A percentile compares a stretch with the other conserved stretches of the same genome.
These are phyloP conservation scores for Hypsopygia costalis DNA, from an alignment of 2,888 invertebrate species.

Conservation along the genomic window DNA sequence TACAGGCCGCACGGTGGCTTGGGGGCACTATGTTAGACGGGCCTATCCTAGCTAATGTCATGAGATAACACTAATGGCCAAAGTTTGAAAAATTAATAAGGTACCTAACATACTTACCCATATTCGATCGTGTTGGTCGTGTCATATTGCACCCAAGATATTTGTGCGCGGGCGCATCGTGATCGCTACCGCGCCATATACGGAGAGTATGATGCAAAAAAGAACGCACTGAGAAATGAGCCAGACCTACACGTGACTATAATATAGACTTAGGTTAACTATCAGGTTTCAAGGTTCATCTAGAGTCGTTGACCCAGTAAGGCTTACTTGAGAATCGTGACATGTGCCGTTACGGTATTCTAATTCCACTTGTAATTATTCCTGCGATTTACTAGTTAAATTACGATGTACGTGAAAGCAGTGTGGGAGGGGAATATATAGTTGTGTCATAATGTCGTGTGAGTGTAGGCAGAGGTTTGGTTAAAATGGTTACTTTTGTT, in stretches of 20 bases:
- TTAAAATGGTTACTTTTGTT: too few relatives aligned
- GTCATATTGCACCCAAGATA: conserved; percentile 1
- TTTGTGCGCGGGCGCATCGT: not conserved
- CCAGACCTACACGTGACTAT: conserved; percentile 4
- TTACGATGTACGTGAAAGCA: not conserved
- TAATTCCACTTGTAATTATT: conserved; percentile 18
- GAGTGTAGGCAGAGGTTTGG: too few relatives aligned
- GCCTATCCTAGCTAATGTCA: too few relatives aligned
- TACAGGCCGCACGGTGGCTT: too few relatives aligned
- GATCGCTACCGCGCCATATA: not conserved
- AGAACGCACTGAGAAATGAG: conserved; percentile 1
- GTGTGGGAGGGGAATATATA: not conserved
- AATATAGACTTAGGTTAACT: conserved; percentile 11
- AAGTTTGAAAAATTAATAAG: too few relatives aligned
- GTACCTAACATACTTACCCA: too few relatives aligned
- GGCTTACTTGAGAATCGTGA: conserved; percentile 22
- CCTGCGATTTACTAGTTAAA: conserved; percentile 9
- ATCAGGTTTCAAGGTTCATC: conserved; percentile 20
- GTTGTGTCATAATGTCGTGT: too few relatives aligned
- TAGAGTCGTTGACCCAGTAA: conserved; percentile 23
- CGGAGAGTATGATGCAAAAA: conserved; percentile 7
- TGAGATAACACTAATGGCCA: too few relatives aligned
- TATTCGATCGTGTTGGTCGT: not conserved
- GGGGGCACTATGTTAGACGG: too few relatives aligned
- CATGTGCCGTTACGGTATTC: conserved; percentile 22